These are phyloP conservation scores for Oenanthe oenanthe DNA, from an alignment of 2,113 vertebrate species.

Conservation along the genomic window DNA sequence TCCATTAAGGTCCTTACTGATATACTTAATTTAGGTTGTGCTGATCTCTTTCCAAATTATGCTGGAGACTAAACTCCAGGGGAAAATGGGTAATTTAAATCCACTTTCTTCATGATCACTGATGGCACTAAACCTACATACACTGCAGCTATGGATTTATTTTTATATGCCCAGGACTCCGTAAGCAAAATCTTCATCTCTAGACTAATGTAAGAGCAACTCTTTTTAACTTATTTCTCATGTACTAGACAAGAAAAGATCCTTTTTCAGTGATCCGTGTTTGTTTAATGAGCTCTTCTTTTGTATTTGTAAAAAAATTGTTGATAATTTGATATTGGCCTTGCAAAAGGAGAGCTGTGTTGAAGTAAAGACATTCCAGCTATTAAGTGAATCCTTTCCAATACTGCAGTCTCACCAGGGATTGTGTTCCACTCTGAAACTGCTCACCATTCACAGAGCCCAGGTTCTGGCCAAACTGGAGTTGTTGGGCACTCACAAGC, in stretches of 20 bases:
- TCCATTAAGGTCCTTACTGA: background rate
- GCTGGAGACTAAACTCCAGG: background rate
- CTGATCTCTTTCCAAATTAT: background rate
- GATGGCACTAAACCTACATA: background rate
- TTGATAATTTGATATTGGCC: background rate
- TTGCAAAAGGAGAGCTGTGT: background rate
- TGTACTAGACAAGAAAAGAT: background rate
- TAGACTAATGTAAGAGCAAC: background rate
- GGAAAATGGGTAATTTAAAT: background rate
- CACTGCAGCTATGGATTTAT: background rate
- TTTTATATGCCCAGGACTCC: background rate
- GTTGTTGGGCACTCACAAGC: background rate
- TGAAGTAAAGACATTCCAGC: background rate
- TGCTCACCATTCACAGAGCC: background rate
- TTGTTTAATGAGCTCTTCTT: background rate
- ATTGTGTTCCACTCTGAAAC: background rate
- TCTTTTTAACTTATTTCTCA: background rate
- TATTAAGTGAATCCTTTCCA: background rate
- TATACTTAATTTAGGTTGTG: background rate
- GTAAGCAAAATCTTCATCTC: background rate
- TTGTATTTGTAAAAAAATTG: background rate
- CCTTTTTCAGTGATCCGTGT: background rate
- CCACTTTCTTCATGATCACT: background rate
- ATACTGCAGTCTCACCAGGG: background rate
- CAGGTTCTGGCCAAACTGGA: background rate